Conservation (phyloP, 2,113 vertebrate genomes). For the Falcunculus frontatus region DNA sequence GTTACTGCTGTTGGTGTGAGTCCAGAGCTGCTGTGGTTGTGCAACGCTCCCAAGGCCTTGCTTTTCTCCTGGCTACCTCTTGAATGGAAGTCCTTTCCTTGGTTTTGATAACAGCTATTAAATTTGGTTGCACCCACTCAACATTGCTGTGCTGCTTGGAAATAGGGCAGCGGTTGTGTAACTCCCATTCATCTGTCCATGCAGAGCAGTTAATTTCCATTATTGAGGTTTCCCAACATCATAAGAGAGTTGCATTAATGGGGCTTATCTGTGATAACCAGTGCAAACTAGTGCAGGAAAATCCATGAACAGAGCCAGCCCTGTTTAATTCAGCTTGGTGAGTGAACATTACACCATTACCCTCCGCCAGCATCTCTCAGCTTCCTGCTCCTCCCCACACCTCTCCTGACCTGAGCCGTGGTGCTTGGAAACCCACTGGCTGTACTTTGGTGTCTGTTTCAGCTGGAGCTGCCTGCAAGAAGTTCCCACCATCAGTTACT, state of each 20-base stretch:
- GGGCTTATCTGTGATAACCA: constrained; percentile 48
- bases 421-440: background rate
- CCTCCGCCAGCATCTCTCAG: background rate
- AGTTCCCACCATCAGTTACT: background rate
- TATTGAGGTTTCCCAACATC: constrained; percentile 42
- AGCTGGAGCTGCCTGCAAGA: background rate
- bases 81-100: constrained; percentile 12
- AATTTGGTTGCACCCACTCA: background rate
- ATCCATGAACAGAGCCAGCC: background rate
- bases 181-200: constrained; percentile 27
- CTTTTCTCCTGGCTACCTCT: background rate
- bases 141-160: background rate
- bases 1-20: constrained; percentile 21
- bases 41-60: background rate
- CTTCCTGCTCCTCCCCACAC: background rate
- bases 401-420: fast-evolving
- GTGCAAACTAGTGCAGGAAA: constrained; percentile 23
- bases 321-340: constrained; percentile 2
- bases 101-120: constrained; percentile 31
- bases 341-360: background rate
- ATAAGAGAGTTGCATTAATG: background rate
- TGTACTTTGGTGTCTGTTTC: background rate
- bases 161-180: background rate
- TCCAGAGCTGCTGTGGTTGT: constrained; percentile 16
- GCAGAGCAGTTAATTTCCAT: constrained; percentile 26